Evolutionary conservation across 1,140 invertebrate genomes (phyloP).

Genomic region (Neodiprion fabricii): DNA sequence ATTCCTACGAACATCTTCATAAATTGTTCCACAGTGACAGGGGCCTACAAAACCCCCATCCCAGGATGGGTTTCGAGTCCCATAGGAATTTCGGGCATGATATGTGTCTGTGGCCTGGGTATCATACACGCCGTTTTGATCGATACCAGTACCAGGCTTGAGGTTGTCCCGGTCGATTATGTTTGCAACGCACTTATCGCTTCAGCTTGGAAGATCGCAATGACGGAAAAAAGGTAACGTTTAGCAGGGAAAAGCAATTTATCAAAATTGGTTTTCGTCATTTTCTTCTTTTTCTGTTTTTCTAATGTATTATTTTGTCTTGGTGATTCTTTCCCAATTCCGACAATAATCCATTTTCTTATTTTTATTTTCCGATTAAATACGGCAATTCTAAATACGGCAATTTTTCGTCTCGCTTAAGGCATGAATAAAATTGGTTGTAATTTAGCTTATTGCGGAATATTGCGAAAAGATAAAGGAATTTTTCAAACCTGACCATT

Average conservation of each 20-base stretch:
- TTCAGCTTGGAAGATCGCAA: slow-evolving; percentile 59
- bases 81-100: slow-evolving; percentile 68
- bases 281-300: no score
- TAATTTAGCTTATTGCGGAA: no score
- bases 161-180: slow-evolving; percentile 72
- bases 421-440: no score
- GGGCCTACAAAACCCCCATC: slow-evolving; percentile 48
- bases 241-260: neutral
- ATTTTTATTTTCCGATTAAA: no score
- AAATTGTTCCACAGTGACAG: slow-evolving; percentile 38
- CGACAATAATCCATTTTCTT: no score
- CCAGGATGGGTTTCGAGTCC: slow-evolving; percentile 75
- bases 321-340: no score
- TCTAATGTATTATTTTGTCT: no score
- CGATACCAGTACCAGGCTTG: slow-evolving; percentile 57
- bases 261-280: neutral
- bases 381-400: no score
- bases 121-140: slow-evolving; percentile 65
- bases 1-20: no score
- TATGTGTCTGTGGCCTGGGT: slow-evolving; percentile 63
- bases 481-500: no score
- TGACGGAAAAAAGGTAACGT: slow-evolving; percentile 22
- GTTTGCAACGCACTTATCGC: slow-evolving; percentile 69
- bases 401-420: no score
- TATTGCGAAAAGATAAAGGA: no score